Evolutionary conservation across 2,113 vertebrate species (phyloP).

Genomic region (Bubalus kerabau): DNA sequence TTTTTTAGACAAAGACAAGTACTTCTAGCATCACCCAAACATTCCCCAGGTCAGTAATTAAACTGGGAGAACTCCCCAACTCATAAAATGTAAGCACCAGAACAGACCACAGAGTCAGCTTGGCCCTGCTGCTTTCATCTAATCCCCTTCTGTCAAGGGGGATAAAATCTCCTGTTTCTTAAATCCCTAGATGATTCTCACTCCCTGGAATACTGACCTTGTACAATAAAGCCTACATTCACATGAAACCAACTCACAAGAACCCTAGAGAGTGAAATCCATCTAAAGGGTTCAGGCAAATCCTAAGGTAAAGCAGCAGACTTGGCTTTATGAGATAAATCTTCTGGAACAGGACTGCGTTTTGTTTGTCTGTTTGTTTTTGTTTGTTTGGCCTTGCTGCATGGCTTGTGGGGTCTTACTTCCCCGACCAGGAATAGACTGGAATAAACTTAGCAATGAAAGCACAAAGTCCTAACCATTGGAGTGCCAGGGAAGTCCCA

Average conservation of each 20-base stretch:
- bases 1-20: conserved; percentile 24
- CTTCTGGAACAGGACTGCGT: not conserved
- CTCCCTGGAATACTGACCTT: not conserved
- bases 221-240: not conserved
- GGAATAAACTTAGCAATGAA: not conserved
- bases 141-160: not conserved
- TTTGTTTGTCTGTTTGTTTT: not conserved
- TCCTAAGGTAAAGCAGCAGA: not conserved
- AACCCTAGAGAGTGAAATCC: not conserved
- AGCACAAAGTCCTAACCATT: not conserved
- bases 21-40: conserved; percentile 11
- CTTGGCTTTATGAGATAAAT: conserved; percentile 18
- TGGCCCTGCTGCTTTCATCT: not conserved
- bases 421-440: not conserved
- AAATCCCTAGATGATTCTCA: not conserved
- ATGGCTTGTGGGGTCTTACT: not conserved
- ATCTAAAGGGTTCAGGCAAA: not conserved
- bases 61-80: not conserved
- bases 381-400: not conserved
- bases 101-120: not conserved
- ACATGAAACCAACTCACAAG: not conserved
- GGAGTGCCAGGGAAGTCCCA: not conserved
- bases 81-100: conserved; percentile 18
- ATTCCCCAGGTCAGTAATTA: not conserved
- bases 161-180: not conserved